Evolutionary conservation across 2,888 invertebrate genomes (phyloP).

Genomic region (Pristionchus mayeri): DNA sequence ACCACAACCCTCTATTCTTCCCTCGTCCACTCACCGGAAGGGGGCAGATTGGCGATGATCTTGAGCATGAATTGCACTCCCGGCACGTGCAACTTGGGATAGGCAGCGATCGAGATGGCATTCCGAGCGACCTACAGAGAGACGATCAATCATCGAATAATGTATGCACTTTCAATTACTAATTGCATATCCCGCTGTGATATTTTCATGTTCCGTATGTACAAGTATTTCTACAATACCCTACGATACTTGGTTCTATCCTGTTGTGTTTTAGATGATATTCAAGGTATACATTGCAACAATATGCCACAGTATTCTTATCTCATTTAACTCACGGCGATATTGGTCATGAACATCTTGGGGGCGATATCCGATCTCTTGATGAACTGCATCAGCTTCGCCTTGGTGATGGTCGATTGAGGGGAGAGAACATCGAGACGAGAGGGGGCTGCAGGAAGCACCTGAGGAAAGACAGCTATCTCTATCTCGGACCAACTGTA

Average conservation of each 20-base stretch:
- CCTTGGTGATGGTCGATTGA: constrained; percentile 46
- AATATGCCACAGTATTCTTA: too few relatives aligned
- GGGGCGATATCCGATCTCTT: constrained; percentile 57
- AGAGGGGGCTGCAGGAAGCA: background rate
- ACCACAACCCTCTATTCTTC: too few relatives aligned
- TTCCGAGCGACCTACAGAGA: constrained; percentile 44
- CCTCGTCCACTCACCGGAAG: constrained; percentile 28
- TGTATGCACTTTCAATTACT: too few relatives aligned
- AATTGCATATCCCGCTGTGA: too few relatives aligned
- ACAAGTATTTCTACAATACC: too few relatives aligned
- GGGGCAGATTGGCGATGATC: constrained; percentile 58
- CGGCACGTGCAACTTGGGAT: constrained; percentile 49
- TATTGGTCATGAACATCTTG: constrained; percentile 59
- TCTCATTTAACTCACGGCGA: constrained; percentile 53
- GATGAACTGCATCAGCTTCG: constrained; percentile 53
- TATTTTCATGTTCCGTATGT: too few relatives aligned
- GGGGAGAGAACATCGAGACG: background rate
- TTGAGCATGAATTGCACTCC: constrained; percentile 54
- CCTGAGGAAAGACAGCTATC: too few relatives aligned
- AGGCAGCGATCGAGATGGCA: background rate
- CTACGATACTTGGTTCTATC: too few relatives aligned
- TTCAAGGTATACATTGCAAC: too few relatives aligned
- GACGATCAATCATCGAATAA: background rate
- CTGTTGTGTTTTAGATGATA: too few relatives aligned
- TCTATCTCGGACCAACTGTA: too few relatives aligned